Evolutionary conservation across 2,113 vertebrate species (phyloP).

Genomic region (Plecturocebus donacophilus): DNA sequence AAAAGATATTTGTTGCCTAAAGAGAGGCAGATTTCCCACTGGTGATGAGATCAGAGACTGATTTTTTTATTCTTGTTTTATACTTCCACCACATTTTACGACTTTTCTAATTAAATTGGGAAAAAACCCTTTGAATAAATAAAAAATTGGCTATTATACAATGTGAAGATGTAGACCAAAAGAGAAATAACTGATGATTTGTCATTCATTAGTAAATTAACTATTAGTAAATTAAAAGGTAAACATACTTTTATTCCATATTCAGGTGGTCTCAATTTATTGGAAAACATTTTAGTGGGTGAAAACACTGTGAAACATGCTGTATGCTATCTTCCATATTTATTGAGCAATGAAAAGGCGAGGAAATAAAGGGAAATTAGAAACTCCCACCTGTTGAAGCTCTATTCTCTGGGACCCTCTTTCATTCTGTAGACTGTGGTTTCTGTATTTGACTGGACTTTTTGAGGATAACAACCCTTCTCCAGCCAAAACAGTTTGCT

Average conservation of each 20-base stretch:
- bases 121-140: neutral
- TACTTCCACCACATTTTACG: neutral
- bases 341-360: neutral
- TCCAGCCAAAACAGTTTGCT: neutral
- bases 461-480: neutral
- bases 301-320: neutral
- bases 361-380: neutral
- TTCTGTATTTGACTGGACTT: neutral
- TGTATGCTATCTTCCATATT: neutral
- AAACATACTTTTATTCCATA: neutral
- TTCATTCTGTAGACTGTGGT: neutral
- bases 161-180: neutral
- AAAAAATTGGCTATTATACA: neutral
- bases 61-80: neutral
- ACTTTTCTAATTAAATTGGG: slow-evolving; percentile 1
- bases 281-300: neutral
- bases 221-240: neutral
- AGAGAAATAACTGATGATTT: neutral
- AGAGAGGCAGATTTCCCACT: neutral
- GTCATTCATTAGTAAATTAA: neutral
- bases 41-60: neutral
- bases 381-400: neutral
- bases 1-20: neutral
- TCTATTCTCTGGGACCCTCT: neutral
- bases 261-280: neutral